phyloP scores from a whole-genome alignment of 37 sponge, comb jelly and placozoan species.

The Chondrosia reniformis region DNA sequence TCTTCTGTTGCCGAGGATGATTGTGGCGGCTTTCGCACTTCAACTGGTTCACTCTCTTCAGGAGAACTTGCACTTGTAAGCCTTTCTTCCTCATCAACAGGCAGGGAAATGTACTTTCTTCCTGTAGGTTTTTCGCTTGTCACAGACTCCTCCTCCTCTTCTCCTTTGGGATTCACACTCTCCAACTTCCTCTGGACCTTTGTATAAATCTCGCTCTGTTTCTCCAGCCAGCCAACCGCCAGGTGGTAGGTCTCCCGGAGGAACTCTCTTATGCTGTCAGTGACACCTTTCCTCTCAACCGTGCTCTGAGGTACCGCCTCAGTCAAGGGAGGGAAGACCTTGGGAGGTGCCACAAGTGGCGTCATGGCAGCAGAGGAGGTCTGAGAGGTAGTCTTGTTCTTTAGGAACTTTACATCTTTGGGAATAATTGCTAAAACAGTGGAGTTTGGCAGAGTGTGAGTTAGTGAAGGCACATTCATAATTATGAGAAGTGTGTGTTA shows the following conservation, averaged over 20 bases:
- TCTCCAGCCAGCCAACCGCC: conserved; percentile 47
- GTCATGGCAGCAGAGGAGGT: not conserved
- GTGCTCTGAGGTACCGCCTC: not conserved
- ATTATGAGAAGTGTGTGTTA: not conserved
- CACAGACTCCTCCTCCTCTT: not conserved
- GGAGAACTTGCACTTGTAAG: not conserved
- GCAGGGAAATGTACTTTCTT: not conserved
- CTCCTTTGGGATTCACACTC: not conserved
- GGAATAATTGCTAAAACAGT: not conserved
- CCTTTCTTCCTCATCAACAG: not conserved
- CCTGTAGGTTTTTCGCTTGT: not conserved
- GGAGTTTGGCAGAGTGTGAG: not conserved
- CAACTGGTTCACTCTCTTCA: not conserved
- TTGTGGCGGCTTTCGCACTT: not conserved
- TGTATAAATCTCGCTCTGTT: conserved; percentile 35
- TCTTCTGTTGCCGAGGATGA: not conserved
- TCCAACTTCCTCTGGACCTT: conserved; percentile 15
- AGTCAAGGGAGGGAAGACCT: no score
- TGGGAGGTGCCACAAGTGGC: not conserved
- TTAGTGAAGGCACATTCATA: not conserved
- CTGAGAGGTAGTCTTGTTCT: not conserved
- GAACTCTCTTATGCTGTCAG: not conserved
- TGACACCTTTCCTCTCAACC: not conserved
- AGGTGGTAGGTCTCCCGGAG: not conserved
- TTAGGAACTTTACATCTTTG: conserved; percentile 6